Evolutionary conservation across 2,113 vertebrate genomes (phyloP).

Genomic region (Oncorhynchus gorbuscha): DNA sequence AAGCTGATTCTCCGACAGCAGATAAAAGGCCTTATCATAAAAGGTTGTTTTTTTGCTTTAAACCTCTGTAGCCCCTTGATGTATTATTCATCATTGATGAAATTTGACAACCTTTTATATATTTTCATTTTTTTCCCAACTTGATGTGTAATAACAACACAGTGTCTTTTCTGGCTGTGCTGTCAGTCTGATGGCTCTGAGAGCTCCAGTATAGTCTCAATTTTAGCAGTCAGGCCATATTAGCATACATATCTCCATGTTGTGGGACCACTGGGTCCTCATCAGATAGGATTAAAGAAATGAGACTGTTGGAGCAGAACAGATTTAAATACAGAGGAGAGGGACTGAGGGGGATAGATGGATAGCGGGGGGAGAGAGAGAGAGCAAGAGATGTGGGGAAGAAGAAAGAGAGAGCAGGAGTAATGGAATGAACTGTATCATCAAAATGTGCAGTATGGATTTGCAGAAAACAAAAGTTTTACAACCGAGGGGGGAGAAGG

Average conservation of each 20-base stretch:
- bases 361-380: not conserved
- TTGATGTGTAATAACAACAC: constrained; percentile 1
- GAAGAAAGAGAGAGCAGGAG: not conserved
- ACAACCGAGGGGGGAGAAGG: not conserved
- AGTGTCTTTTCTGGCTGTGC: not conserved
- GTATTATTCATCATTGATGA: constrained; percentile 3
- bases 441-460: constrained; percentile 30
- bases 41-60: not conserved
- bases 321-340: constrained; percentile 5
- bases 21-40: not conserved
- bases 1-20: not conserved
- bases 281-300: constrained; percentile 12
- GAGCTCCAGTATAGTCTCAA: not conserved
- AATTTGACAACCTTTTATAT: not conserved
- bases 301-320: not conserved
- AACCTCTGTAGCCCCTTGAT: not conserved
- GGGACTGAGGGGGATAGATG: not conserved
- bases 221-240: constrained; percentile 4
- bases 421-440: no score
- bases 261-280: not conserved
- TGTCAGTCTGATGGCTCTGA: constrained; percentile 1
- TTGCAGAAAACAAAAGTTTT: constrained; percentile 33
- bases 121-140: not conserved
- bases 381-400: not conserved
- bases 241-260: constrained; percentile 4